Conservation (phyloP, 1,140 invertebrate species). For the Macrosteles quadrilineatus region DNA sequence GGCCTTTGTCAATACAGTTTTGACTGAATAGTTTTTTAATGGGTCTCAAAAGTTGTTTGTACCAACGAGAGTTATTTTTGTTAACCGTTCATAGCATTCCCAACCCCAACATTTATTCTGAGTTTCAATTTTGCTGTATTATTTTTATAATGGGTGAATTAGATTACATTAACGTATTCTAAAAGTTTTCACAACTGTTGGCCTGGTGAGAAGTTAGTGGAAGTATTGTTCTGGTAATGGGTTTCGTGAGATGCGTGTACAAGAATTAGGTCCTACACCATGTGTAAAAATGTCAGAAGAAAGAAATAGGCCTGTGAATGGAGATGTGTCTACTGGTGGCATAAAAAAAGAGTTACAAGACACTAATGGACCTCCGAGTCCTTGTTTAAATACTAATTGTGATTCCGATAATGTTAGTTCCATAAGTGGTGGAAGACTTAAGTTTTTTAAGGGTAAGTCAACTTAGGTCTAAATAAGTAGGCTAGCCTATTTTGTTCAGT, state of each 20-base stretch:
- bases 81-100: too few species aligned
- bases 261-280: slow-evolving; percentile 42
- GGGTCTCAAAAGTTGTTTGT: too few species aligned
- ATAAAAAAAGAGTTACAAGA: slow-evolving; percentile 38
- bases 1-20: too few species aligned
- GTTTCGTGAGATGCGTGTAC: slow-evolving; percentile 42
- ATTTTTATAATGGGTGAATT: background rate
- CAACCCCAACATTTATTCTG: too few species aligned
- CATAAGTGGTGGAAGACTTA: slow-evolving; percentile 54
- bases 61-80: too few species aligned
- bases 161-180: background rate
- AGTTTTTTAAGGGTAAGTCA: slow-evolving; percentile 59
- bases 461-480: background rate
- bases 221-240: slow-evolving; percentile 9
- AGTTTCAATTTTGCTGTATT: background rate
- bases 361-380: slow-evolving; percentile 31
- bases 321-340: slow-evolving; percentile 43
- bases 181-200: background rate
- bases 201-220: background rate
- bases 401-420: slow-evolving; percentile 37
- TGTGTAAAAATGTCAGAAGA: slow-evolving; percentile 48
- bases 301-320: slow-evolving; percentile 44
- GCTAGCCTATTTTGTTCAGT: background rate
- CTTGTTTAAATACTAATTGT: slow-evolving; percentile 30
- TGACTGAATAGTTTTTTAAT: too few species aligned